Conservation (phyloP, 1,140 invertebrate genomes). For the Druon quercuslanigerum region DNA sequence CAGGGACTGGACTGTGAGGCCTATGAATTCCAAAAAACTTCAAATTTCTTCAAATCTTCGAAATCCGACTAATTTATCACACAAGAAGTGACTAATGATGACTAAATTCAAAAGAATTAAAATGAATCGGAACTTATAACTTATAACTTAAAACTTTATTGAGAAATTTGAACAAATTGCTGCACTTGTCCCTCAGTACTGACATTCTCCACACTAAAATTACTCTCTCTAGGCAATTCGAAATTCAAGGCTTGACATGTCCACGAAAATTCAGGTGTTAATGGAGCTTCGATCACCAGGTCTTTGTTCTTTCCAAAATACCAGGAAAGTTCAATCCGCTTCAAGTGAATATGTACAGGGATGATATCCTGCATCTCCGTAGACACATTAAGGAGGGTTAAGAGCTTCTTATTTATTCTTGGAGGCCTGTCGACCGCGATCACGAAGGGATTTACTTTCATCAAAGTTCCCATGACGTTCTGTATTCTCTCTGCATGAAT, state of each 20-base stretch:
- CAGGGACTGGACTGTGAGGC: no score
- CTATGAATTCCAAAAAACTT: no score
- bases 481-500: constrained; percentile 66
- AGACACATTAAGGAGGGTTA: constrained; percentile 46
- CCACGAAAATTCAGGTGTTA: constrained; percentile 67
- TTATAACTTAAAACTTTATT: constrained; percentile 10
- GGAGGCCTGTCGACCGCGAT: constrained; percentile 47
- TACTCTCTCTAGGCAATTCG: background rate
- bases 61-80: no score
- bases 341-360: constrained; percentile 71
- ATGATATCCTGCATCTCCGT: constrained; percentile 58
- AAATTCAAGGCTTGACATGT: constrained; percentile 63
- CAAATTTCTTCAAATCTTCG: no score
- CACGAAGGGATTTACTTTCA: constrained; percentile 64
- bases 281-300: constrained; percentile 64
- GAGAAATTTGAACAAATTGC: background rate
- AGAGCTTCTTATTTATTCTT: constrained; percentile 51
- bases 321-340: constrained; percentile 51
- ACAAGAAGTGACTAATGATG: no score
- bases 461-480: constrained; percentile 61
- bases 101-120: no score
- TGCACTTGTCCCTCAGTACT: background rate
- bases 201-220: background rate
- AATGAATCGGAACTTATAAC: no score
- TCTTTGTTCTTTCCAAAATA: constrained; percentile 47